Evolutionary conservation across 2,113 vertebrate species (phyloP).

Genomic region (Uria aalge): DNA sequence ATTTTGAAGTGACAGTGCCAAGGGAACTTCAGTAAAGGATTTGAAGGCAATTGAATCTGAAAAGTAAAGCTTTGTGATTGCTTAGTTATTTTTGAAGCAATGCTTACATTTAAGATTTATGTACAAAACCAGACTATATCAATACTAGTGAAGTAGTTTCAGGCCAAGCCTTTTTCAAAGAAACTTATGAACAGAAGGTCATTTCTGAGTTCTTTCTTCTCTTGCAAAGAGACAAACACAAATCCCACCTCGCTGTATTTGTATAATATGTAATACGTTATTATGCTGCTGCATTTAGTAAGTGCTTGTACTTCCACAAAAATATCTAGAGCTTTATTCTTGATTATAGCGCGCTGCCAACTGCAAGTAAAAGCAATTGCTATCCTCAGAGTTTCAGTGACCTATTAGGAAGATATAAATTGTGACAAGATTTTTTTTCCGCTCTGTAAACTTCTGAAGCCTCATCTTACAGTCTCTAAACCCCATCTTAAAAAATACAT

Average conservation of each 20-base stretch:
- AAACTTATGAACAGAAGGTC: slow-evolving; percentile 49
- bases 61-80: slow-evolving; percentile 75
- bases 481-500: slow-evolving; percentile 27
- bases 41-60: slow-evolving; percentile 71
- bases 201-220: slow-evolving; percentile 20
- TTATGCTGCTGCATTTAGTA: slow-evolving; percentile 14
- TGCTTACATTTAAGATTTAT: slow-evolving; percentile 66
- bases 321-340: slow-evolving; percentile 22
- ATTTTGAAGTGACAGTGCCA: slow-evolving; percentile 77
- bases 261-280: slow-evolving; percentile 42
- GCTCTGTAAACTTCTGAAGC: not conserved
- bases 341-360: not conserved
- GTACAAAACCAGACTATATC: slow-evolving; percentile 43
- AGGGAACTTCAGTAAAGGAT: slow-evolving; percentile 65
- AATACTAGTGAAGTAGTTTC: slow-evolving; percentile 39
- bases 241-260: slow-evolving; percentile 36
- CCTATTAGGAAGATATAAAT: slow-evolving; percentile 37
- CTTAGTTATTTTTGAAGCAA: slow-evolving; percentile 68
- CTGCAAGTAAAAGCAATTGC: not conserved
- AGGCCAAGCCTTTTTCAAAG: slow-evolving; percentile 49
- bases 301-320: slow-evolving; percentile 6
- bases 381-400: slow-evolving; percentile 17
- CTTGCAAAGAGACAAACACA: slow-evolving; percentile 27
- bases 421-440: not conserved
- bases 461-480: not conserved